Evolutionary conservation across 2,113 vertebrate species (phyloP).

Genomic region (Bos indicus): DNA sequence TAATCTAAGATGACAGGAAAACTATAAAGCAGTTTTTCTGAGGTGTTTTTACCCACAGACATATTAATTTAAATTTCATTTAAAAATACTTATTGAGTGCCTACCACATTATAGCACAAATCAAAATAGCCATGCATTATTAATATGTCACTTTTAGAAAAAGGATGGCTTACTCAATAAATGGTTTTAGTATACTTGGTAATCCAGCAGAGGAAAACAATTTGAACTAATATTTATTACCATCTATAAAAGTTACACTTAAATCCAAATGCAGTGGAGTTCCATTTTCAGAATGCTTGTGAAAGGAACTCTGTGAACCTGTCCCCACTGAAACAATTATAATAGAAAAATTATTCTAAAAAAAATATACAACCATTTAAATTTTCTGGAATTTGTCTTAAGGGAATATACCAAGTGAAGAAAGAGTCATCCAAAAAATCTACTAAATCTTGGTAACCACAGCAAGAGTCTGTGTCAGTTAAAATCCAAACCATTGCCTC

Average conservation of each 20-base stretch:
- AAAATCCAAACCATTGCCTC: background rate
- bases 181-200: background rate
- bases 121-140: background rate
- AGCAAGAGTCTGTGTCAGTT: background rate
- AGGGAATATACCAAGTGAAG: background rate
- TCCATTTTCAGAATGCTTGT: background rate
- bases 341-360: background rate
- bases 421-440: background rate
- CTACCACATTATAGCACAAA: background rate
- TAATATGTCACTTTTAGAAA: background rate
- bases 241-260: background rate
- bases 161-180: slow-evolving; percentile 28
- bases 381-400: background rate
- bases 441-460: background rate
- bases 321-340: background rate
- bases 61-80: background rate
- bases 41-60: background rate
- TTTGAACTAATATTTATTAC: background rate
- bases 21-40: background rate
- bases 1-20: background rate
- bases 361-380: background rate
- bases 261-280: background rate
- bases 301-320: background rate
- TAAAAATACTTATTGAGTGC: background rate
- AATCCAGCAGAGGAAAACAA: background rate